Evolutionary conservation across 2,888 invertebrate genomes (phyloP).

Genomic region (Lasiommata megera): DNA sequence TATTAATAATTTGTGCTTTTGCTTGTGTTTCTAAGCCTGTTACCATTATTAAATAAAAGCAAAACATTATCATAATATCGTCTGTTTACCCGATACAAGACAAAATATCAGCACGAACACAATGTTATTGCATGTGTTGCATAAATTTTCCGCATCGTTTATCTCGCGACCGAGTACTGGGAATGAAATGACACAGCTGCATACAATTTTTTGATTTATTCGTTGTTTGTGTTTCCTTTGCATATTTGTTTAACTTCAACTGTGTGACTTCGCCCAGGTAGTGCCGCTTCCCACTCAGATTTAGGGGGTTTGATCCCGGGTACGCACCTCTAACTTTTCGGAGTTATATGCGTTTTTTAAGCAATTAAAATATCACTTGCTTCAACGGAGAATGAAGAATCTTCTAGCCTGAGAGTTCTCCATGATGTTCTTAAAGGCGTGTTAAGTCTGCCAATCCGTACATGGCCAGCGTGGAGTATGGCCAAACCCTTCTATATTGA

Average conservation of each 20-base stretch:
- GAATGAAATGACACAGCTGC: slow-evolving; percentile 8
- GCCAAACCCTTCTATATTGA: no score
- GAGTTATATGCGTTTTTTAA: no score
- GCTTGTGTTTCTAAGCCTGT: not conserved
- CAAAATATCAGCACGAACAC: not conserved
- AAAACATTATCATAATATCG: not conserved
- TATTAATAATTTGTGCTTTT: not conserved
- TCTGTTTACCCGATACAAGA: slow-evolving; percentile 1
- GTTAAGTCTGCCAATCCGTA: no score
- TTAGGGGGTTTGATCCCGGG: no score
- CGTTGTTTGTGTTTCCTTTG: not conserved
- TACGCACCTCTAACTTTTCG: no score
- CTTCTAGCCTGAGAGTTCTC: no score
- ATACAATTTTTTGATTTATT: slow-evolving; percentile 4
- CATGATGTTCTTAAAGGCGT: no score
- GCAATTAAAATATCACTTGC: no score
- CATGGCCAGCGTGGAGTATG: no score
- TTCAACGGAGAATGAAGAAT: no score
- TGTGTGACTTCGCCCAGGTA: not conserved
- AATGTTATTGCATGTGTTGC: slow-evolving; percentile 6
- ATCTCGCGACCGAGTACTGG: not conserved
- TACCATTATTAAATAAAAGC: not conserved
- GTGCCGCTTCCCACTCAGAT: no score
- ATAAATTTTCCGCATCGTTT: slow-evolving; percentile 4
- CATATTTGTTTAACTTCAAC: not conserved